Conservation (phyloP, 2,113 vertebrate species). For the Oreochromis tanganicae region DNA sequence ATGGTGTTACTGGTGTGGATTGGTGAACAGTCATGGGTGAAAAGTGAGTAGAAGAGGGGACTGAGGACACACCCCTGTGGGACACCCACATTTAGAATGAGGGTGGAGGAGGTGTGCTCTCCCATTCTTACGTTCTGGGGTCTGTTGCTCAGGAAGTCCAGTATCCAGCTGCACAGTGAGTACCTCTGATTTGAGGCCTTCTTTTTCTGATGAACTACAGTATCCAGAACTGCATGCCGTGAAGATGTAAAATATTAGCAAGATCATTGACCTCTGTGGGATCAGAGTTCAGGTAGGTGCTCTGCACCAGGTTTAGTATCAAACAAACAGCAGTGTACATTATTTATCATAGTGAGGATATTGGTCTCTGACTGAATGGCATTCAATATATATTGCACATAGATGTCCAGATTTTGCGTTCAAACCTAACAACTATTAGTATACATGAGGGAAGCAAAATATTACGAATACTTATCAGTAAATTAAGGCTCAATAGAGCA, state of each 20-base stretch:
- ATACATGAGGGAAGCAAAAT: not conserved
- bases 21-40: too few relatives aligned
- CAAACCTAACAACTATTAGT: not conserved
- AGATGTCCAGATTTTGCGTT: not conserved
- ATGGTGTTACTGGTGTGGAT: too few relatives aligned
- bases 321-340: not conserved
- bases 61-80: too few relatives aligned
- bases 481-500: not conserved
- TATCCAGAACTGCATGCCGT: not conserved
- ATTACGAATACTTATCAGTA: not conserved
- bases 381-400: not conserved
- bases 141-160: too few relatives aligned
- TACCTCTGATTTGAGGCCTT: not conserved
- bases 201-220: not conserved
- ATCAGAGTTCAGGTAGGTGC: not conserved
- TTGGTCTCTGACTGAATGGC: accelerated
- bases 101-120: too few relatives aligned
- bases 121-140: too few relatives aligned
- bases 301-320: not conserved
- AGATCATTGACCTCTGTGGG: not conserved
- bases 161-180: too few relatives aligned
- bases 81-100: too few relatives aligned
- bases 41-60: too few relatives aligned
- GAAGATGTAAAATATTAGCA: not conserved
- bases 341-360: not conserved